phyloP scores from a whole-genome alignment of 2,797 vertebrate species.

The Pterois miles region DNA sequence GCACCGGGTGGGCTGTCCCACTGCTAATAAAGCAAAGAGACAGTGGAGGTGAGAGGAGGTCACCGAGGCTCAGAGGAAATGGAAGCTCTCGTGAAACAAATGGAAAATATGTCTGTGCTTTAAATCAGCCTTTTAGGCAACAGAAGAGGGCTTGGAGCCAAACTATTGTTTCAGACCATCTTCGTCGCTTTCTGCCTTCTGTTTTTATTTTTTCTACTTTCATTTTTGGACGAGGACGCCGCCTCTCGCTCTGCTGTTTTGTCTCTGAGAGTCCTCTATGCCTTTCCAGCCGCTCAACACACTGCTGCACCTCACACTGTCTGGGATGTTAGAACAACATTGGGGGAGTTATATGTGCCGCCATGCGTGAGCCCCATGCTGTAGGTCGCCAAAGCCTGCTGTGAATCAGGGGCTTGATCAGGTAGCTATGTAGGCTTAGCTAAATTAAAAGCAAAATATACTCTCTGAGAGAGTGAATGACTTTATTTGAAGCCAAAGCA shows the following conservation, averaged over 20 bases:
- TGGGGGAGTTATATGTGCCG: slow-evolving; percentile 44
- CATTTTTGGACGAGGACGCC: slow-evolving; percentile 1
- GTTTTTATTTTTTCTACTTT: neutral
- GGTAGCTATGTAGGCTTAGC: slow-evolving; percentile 62
- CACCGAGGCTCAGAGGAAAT: slow-evolving; percentile 51
- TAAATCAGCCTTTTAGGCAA: slow-evolving; percentile 40
- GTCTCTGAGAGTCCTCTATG: neutral
- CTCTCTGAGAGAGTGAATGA: slow-evolving; percentile 44
- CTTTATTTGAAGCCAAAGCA: slow-evolving; percentile 62
- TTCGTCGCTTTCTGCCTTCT: slow-evolving; percentile 13
- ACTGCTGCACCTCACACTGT: slow-evolving; percentile 37
- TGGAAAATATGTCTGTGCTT: slow-evolving; percentile 44
- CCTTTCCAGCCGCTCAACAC: slow-evolving; percentile 36
- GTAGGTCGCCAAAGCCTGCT: slow-evolving; percentile 65
- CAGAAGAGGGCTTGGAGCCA: slow-evolving; percentile 27
- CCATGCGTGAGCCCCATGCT: slow-evolving; percentile 58
- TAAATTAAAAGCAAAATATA: slow-evolving; percentile 73
- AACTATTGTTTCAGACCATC: slow-evolving; percentile 42
- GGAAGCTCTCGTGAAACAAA: slow-evolving; percentile 37
- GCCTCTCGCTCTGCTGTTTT: slow-evolving; percentile 1
- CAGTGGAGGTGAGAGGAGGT: slow-evolving; percentile 48
- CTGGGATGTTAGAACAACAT: slow-evolving; percentile 63
- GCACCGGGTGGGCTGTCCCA: slow-evolving; percentile 26
- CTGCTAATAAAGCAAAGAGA: slow-evolving; percentile 41
- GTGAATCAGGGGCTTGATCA: slow-evolving; percentile 60